Conservation (phyloP, 2,797 vertebrate genomes). For the Enteromius radiatus region DNA sequence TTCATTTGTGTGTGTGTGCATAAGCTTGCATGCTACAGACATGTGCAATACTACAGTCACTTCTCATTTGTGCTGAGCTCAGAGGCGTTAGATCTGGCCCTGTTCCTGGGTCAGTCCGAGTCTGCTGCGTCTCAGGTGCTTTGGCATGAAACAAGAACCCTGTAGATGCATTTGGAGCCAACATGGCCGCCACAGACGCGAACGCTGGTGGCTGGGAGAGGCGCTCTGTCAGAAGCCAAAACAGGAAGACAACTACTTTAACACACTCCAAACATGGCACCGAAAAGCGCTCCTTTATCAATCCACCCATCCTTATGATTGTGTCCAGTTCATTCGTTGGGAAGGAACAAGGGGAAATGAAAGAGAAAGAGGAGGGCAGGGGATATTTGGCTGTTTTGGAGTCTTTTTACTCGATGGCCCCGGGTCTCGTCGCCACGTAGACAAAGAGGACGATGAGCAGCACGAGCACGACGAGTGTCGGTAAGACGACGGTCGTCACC, state of each 20-base stretch:
- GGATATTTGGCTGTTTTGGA: conserved; percentile 12
- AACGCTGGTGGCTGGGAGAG: conserved; percentile 24
- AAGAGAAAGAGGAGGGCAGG: background rate
- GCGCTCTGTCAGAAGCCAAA: conserved; percentile 15
- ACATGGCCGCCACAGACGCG: conserved; percentile 26
- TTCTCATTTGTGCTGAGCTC: conserved; percentile 35
- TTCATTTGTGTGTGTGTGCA: conserved; percentile 29
- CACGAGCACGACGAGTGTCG: conserved; percentile 87
- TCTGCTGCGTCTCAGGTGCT: conserved; percentile 39
- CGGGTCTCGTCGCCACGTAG: conserved; percentile 92
- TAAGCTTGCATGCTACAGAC: conserved; percentile 29
- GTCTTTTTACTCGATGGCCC: conserved; percentile 79
- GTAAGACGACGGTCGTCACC: conserved; percentile 91
- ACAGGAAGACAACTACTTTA: conserved; percentile 34
- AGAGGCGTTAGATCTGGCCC: conserved; percentile 16
- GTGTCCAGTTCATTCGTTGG: conserved; percentile 11
- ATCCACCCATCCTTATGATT: conserved; percentile 27
- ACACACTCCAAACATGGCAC: conserved; percentile 9
- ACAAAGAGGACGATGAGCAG: conserved; percentile 93
- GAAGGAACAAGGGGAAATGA: conserved; percentile 28
- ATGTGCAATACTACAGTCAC: conserved; percentile 30
- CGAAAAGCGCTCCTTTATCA: conserved; percentile 2
- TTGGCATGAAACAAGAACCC: conserved; percentile 56
- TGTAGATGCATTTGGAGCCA: conserved; percentile 45
- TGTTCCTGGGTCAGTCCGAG: conserved; percentile 17